Base-by-base conservation (phyloP, 2,113 vertebrate species). In the Choloepus hoffmanni region DNA sequence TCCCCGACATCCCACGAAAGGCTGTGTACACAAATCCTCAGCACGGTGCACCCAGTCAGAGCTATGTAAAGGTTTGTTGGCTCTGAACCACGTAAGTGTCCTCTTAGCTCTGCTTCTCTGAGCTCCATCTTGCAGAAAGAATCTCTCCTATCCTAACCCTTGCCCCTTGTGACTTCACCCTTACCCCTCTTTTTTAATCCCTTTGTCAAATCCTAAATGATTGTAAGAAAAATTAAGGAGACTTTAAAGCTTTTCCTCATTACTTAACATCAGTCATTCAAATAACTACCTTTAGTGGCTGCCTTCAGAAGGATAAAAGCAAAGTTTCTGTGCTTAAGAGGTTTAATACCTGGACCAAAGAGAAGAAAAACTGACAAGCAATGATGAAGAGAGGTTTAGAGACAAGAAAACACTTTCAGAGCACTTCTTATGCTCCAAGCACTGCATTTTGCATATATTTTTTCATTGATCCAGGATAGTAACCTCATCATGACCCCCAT, bases 241-340 rank as follows among this genome's bases (percentile, higher is more conserved):
- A 74, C 50, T 86, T 67, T 88, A 91, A 89, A 68, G 43, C 30
- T 68, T 86, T 91, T 94, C 45, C 73, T 86, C 82, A 26, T 89
- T 73, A 82, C 11, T 94, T 89, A 36, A 77, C 12, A 43, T 85
- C 76, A 70, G 40, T 30, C 48, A 83, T 83, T 94, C 85, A 85
- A 33, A 73, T 83, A 60, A 73, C 24, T 76, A 9, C 18, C 13
- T 84, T 65, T n/a, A 26, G n/a, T 79, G 78, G 36, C 68, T 82
- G 48, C 33, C 40, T 45, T 91, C 73, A 53, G 48, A 92, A 88
- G 48, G 26, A 85, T 60, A 74, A 86, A 95, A 78, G 62, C 53
- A 43, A 3, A 77, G 63, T 40, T 18, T 82, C 82, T 65, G 55
- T 73, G 76, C 62, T 88, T 88, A 89, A 90, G 79, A 92, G 58